Conservation (phyloP, 2,888 invertebrate genomes). For the Diaperis boleti region DNA sequence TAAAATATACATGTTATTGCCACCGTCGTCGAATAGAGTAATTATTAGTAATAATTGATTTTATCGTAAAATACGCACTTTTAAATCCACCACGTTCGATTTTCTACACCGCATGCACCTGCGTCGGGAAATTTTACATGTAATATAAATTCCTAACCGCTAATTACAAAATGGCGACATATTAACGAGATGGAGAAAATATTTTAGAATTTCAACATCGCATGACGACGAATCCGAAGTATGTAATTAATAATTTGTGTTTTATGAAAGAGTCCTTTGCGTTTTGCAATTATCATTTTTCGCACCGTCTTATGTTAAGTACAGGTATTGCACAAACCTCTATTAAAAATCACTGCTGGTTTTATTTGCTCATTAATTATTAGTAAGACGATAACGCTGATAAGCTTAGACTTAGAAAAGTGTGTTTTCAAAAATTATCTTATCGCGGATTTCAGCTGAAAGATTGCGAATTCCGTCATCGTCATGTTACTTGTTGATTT, state of each 20-base stretch:
- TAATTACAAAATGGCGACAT: neutral
- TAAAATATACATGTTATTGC: constrained; percentile 23
- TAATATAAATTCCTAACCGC: neutral
- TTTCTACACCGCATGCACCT: too few species aligned
- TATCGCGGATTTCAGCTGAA: too few species aligned
- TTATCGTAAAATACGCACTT: constrained; percentile 2
- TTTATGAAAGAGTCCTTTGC: neutral
- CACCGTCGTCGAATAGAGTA: constrained; percentile 13
- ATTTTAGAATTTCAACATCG: neutral
- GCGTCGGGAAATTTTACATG: constrained; percentile 1
- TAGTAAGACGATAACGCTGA: neutral
- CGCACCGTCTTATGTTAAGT: neutral
- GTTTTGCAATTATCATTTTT: neutral
- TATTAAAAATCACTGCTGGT: neutral
- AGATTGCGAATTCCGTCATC: too few species aligned
- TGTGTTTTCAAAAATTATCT: too few species aligned
- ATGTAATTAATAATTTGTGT: neutral
- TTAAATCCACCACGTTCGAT: too few species aligned
- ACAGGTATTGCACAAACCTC: too few species aligned
- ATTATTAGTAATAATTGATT: constrained; percentile 26
- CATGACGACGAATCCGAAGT: too few species aligned
- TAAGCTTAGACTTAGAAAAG: neutral
- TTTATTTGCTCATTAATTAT: neutral
- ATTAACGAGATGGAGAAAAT: neutral
- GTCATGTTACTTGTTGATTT: too few species aligned